Conservation (phyloP, 1,140 invertebrate species). For the Mamestra configurata region DNA sequence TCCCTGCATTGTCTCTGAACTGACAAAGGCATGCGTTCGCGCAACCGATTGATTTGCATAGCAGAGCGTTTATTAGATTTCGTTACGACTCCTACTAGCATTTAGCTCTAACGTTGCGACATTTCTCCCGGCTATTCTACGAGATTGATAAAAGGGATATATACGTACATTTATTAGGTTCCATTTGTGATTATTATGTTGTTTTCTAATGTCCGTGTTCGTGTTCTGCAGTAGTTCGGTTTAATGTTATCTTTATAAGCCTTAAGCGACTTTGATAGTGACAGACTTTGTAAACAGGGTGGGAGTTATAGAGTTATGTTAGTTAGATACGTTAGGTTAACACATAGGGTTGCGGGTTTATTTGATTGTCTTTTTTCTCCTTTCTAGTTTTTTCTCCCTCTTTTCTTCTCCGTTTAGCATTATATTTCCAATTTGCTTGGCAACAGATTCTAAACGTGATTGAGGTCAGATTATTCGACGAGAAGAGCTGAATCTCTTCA, state of each 20-base stretch:
- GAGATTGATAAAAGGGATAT: conserved; percentile 13
- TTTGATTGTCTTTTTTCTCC: too few species aligned
- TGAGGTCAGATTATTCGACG: too few species aligned
- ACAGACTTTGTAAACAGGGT: conserved; percentile 33
- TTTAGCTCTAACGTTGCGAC: conserved; percentile 67
- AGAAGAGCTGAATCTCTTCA: too few species aligned
- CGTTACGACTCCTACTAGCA: conserved; percentile 53
- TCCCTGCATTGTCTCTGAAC: conserved; percentile 70
- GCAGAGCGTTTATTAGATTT: conserved; percentile 74
- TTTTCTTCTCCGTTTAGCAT: too few species aligned
- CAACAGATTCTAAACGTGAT: too few species aligned
- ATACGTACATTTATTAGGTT: background rate
- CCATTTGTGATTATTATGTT: conserved; percentile 56
- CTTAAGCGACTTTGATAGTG: conserved; percentile 47
- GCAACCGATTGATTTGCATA: conserved; percentile 78
- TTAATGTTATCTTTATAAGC: conserved; percentile 45
- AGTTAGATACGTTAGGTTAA: background rate
- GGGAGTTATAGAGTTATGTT: conserved; percentile 11
- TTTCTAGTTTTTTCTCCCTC: too few species aligned
- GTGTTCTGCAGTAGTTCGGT: conserved; percentile 32
- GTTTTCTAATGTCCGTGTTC: conserved; percentile 31
- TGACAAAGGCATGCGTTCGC: conserved; percentile 71
- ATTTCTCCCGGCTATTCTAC: conserved; percentile 52
- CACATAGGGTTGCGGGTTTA: too few species aligned
- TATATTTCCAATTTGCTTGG: too few species aligned